Conservation (phyloP, 2,888 invertebrate genomes). For the Halictus ligatus region DNA sequence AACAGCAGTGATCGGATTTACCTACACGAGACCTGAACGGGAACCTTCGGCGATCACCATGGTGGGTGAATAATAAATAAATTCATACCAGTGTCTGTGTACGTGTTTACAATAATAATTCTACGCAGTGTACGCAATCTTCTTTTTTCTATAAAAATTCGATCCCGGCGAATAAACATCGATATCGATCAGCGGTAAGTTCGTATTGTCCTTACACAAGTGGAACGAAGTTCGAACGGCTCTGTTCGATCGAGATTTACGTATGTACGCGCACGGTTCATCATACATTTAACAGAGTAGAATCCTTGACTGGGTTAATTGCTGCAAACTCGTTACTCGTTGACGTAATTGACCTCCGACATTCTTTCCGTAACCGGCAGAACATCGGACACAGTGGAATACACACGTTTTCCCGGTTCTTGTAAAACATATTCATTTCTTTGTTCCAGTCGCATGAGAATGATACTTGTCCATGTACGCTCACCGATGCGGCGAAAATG, state of each 20-base stretch:
- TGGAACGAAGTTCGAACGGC: slow-evolving; percentile 9
- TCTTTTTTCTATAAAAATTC: not conserved
- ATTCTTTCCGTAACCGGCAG: slow-evolving; percentile 2
- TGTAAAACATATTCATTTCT: slow-evolving; percentile 7
- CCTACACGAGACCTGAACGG: not conserved
- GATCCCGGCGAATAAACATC: not conserved
- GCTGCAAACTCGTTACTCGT: slow-evolving; percentile 27
- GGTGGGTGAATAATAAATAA: slow-evolving; percentile 52
- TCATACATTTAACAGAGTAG: slow-evolving; percentile 33
- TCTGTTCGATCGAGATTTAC: not conserved
- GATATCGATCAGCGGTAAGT: not conserved
- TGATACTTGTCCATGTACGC: not conserved
- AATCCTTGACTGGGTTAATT: slow-evolving; percentile 48
- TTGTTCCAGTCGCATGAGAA: not conserved
- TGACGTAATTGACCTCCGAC: slow-evolving; percentile 21
- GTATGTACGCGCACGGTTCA: not conserved
- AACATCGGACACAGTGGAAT: not conserved
- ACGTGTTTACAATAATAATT: no score
- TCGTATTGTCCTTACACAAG: not conserved
- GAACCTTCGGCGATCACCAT: slow-evolving; percentile 26
- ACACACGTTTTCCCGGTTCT: slow-evolving; percentile 3
- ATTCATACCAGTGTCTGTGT: not conserved
- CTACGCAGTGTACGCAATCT: not conserved
- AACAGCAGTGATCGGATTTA: not conserved
- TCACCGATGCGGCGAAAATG: not conserved